Percentiles rank a stretch among this genome's conserved stretches.
These are phyloP conservation scores for Pammene aurita DNA, from an alignment of 2,888 invertebrate species.

Conservation along the genomic window DNA sequence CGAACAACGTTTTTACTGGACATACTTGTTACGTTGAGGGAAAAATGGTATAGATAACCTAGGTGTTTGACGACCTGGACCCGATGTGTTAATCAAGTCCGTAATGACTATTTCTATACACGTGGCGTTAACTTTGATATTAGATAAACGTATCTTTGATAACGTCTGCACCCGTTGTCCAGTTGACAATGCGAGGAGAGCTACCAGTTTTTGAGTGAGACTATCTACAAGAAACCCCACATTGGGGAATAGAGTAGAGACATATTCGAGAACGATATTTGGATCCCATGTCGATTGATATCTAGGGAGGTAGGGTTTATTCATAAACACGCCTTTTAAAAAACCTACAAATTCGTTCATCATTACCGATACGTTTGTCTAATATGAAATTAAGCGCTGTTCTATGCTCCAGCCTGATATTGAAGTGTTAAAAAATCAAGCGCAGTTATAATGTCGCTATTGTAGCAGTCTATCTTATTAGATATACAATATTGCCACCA, in stretches of 20 bases:
- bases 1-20: neutral
- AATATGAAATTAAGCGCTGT: conserved; percentile 4
- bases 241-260: conserved; percentile 3
- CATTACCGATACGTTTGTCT: neutral
- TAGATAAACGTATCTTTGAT: conserved; percentile 24
- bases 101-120: conserved; percentile 4
- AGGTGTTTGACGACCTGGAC: neutral
- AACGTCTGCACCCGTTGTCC: conserved; percentile 36
- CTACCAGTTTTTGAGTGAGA: conserved; percentile 4
- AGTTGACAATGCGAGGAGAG: neutral
- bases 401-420: neutral
- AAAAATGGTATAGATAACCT: conserved; percentile 4
- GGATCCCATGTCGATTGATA: conserved; percentile 23
- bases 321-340: conserved; percentile 10
- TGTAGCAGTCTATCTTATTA: conserved; percentile 8
- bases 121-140: conserved; percentile 23
- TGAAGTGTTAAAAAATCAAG: conserved; percentile 1
- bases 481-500: conserved; percentile 24
- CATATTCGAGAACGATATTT: neutral
- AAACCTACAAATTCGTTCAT: neutral
- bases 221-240: neutral
- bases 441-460: neutral
- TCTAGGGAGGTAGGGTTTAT: conserved; percentile 17
- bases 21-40: neutral
- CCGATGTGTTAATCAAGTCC: conserved; percentile 15